These are phyloP conservation scores for Glareola pratincola DNA, from an alignment of 2,113 vertebrate species.

Conservation along the genomic window DNA sequence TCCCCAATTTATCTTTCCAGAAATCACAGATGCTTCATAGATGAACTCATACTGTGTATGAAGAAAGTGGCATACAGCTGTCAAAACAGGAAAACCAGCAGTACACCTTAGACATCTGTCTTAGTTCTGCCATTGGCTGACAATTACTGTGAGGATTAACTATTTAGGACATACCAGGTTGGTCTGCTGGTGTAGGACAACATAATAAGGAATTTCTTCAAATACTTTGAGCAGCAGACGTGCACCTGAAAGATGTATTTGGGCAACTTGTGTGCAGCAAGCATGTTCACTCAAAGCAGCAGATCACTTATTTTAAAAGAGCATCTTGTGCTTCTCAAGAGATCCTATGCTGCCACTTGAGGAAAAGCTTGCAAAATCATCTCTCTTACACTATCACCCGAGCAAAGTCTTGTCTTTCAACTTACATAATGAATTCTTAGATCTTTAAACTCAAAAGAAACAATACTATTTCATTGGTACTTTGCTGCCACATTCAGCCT, in stretches of 20 bases:
- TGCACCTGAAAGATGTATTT: background rate
- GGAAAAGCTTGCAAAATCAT: background rate
- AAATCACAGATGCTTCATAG: background rate
- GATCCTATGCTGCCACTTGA: background rate
- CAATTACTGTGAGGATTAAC: background rate
- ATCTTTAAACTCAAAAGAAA: background rate
- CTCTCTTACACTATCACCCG: background rate
- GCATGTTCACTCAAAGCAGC: background rate
- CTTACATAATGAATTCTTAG: background rate
- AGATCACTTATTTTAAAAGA: background rate
- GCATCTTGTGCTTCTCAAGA: background rate
- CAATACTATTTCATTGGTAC: background rate
- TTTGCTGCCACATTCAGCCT: background rate
- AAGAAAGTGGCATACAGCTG: background rate
- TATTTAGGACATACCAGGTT: background rate
- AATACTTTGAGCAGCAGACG: background rate
- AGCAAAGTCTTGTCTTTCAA: background rate
- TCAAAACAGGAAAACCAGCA: background rate
- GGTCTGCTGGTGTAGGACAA: background rate
- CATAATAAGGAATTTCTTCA: background rate
- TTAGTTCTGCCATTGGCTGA: background rate
- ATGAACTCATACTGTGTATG: background rate
- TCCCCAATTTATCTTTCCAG: background rate
- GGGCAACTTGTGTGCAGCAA: background rate
- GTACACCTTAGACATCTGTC: background rate